phyloP scores from a whole-genome alignment of 2,888 invertebrate species.

The Lathronympha strigana region DNA sequence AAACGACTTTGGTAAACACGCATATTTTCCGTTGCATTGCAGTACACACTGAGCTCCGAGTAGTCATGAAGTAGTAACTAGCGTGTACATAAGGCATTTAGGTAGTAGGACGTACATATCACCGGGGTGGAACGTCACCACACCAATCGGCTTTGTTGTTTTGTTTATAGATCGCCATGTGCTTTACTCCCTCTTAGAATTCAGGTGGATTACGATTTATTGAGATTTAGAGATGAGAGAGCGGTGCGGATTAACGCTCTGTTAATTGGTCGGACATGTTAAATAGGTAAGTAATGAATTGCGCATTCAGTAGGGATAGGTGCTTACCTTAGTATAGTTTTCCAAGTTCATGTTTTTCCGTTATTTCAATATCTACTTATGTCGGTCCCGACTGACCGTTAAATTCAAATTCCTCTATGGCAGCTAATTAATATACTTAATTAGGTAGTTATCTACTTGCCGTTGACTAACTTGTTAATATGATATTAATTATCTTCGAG shows the following conservation, averaged over 20 bases:
- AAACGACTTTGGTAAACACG: conserved; percentile 85
- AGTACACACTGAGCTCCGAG: conserved; percentile 85
- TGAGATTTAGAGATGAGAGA: neutral
- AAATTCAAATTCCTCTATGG: conserved; percentile 8
- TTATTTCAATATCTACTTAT: neutral
- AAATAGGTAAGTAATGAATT: neutral
- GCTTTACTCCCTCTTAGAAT: conserved; percentile 74
- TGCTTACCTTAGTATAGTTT: neutral
- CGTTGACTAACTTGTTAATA: neutral
- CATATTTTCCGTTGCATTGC: conserved; percentile 85
- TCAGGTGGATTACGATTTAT: conserved; percentile 43
- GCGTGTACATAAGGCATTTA: conserved; percentile 85
- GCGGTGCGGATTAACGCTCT: conserved; percentile 3
- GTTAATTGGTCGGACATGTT: neutral
- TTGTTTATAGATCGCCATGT: conserved; percentile 80
- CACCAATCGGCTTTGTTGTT: conserved; percentile 84
- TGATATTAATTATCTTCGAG: neutral
- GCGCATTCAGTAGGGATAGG: neutral
- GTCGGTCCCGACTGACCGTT: conserved; percentile 3
- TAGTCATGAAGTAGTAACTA: conserved; percentile 84
- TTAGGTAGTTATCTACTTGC: no score
- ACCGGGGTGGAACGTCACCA: conserved; percentile 83
- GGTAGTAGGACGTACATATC: conserved; percentile 84
- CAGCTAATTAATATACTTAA: no score
- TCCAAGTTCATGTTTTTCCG: neutral